Evolutionary conservation across 2,888 invertebrate species (phyloP).

Genomic region (Hypomecis punctinalis): DNA sequence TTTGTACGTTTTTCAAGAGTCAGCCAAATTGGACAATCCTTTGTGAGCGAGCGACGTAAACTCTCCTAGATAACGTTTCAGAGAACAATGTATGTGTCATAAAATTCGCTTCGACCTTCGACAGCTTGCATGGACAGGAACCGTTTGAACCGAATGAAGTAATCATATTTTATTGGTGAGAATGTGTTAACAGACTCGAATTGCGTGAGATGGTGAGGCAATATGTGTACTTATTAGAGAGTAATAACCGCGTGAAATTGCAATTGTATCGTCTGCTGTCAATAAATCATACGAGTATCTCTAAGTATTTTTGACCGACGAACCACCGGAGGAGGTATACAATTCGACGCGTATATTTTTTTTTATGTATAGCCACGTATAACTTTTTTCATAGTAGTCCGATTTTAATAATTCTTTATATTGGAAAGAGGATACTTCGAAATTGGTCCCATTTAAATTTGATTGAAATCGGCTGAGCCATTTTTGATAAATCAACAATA

Average conservation of each 20-base stretch:
- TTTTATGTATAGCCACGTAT: too few species aligned
- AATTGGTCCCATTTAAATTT: too few species aligned
- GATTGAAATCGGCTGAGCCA: too few species aligned
- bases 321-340: too few species aligned
- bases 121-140: slow-evolving; percentile 30
- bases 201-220: slow-evolving; percentile 13
- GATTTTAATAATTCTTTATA: too few species aligned
- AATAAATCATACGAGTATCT: slow-evolving; percentile 14
- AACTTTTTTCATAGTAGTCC: too few species aligned
- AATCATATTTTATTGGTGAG: slow-evolving; percentile 23
- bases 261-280: slow-evolving; percentile 13
- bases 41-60: slow-evolving; percentile 44
- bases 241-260: slow-evolving; percentile 18
- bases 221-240: slow-evolving; percentile 15
- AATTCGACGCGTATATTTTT: too few species aligned
- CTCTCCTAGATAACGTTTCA: slow-evolving; percentile 34
- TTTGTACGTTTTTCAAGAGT: slow-evolving; percentile 47
- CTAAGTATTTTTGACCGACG: not conserved
- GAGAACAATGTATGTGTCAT: slow-evolving; percentile 36
- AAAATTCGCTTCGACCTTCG: slow-evolving; percentile 33
- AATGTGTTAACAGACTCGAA: slow-evolving; percentile 23
- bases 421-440: too few species aligned
- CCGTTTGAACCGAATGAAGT: slow-evolving; percentile 24
- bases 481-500: too few species aligned
- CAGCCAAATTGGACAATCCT: slow-evolving; percentile 47